These are phyloP conservation scores for Xerus inauris DNA, from an alignment of 2,113 vertebrate species.

Conservation along the genomic window DNA sequence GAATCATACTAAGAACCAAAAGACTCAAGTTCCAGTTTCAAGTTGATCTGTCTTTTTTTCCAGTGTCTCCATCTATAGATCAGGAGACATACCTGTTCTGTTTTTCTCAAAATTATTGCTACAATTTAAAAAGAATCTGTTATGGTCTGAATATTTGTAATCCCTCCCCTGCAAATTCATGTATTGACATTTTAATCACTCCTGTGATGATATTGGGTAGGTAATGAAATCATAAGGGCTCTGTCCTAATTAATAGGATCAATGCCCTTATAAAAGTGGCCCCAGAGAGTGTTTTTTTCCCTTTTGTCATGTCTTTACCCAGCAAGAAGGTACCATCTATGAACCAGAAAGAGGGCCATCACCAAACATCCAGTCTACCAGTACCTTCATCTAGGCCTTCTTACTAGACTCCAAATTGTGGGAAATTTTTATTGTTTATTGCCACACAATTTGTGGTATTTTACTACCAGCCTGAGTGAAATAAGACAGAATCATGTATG, in stretches of 20 bases:
- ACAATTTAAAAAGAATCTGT: neutral
- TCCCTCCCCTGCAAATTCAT: neutral
- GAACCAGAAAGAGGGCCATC: neutral
- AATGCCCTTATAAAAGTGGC: neutral
- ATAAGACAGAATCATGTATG: neutral
- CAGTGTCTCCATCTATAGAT: neutral
- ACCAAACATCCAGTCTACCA: neutral
- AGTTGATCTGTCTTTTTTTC: neutral
- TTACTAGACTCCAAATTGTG: neutral
- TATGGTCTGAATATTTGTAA: neutral
- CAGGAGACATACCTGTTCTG: neutral
- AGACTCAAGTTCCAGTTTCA: neutral
- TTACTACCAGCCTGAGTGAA: neutral
- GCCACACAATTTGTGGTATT: neutral
- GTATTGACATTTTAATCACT: neutral
- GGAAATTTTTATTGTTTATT: neutral
- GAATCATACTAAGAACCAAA: neutral
- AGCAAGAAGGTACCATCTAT: neutral
- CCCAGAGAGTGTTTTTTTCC: fast-evolving
- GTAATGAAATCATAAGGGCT: neutral
- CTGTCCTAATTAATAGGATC: neutral
- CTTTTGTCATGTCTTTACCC: neutral
- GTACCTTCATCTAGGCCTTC: neutral
- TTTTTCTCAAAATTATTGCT: neutral
- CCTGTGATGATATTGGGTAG: neutral